Base-by-base conservation (phyloP, 2,113 vertebrate genomes). In the Bagarius yarrelli region DNA sequence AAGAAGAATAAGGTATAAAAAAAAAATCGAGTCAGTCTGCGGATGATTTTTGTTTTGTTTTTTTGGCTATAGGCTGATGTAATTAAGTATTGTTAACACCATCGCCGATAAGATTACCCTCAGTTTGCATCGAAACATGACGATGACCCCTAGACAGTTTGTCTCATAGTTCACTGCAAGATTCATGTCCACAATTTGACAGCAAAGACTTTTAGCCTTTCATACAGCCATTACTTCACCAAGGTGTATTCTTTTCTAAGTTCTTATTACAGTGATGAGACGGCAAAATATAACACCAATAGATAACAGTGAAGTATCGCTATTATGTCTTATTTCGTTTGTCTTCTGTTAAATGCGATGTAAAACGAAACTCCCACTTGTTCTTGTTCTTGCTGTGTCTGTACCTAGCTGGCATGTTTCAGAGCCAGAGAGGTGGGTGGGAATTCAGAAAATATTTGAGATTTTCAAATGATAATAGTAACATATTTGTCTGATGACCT, bases 401-500 rank as follows among this genome's bases (percentile, higher is more conserved):
- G 81, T 88, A 88, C 88, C 87, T 82, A 69, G 82, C 88, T 86
- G 85, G 83, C 63, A 83, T 80, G 79, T 81, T 81, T 89, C 40
- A 74, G 55, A 86, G 53, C 89, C 85, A 89, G 84, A 89, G 44
- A 80, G 88, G 82, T 82, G 84, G 88, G 87, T 87, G 87, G 85
- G 79, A 85, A 84, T 85, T 57, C 79, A 89, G 86, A 83, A 76
- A 88, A 90, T 89, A 88, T 90, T 90, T 88, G 86, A 90, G 88
- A 85, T 86, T 79, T 79, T 83, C 86, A 86, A 86, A 89, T 88
- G 86, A 91, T 92, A 93, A 91, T 91, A 91, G 91, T 89, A 90
- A 91, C 90, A 93, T 92, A 89, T 87, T 93, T 92, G 80, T 86
- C 82, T 30, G 56, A 88, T 91, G 90, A 93, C 88, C 87, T 32